These are phyloP conservation scores for Cygnus atratus DNA, from an alignment of 2,113 vertebrate species.

Conservation along the genomic window DNA sequence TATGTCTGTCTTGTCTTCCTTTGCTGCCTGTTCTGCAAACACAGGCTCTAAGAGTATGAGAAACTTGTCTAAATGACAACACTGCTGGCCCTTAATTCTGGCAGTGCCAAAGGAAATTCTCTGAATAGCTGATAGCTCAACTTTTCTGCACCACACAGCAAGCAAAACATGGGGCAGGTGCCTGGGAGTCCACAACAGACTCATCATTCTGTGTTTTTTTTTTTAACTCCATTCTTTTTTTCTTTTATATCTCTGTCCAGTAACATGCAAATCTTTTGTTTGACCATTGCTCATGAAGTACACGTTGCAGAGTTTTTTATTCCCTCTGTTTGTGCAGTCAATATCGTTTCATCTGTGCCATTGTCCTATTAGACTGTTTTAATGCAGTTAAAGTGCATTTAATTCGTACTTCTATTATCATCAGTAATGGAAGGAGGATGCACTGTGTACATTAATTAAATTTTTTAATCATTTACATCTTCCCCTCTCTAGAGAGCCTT, in stretches of 20 bases:
- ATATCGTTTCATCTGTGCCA: background rate
- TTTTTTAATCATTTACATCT: background rate
- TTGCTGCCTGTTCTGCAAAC: background rate
- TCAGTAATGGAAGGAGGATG: constrained; percentile 15
- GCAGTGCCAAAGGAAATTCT: background rate
- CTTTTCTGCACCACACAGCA: background rate
- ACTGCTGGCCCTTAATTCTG: background rate
- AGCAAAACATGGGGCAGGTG: background rate
- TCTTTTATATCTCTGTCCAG: background rate
- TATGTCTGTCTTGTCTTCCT: background rate
- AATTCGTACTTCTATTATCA: constrained; percentile 3
- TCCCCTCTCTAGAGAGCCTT: constrained; percentile 24
- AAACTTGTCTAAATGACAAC: background rate
- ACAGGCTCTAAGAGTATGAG: background rate
- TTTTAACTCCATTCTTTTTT: background rate
- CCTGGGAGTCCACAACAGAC: constrained; percentile 43
- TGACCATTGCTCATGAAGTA: background rate
- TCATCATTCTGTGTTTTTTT: background rate
- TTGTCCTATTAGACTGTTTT: background rate
- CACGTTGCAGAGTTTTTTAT: background rate
- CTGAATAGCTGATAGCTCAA: background rate
- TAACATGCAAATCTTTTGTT: background rate
- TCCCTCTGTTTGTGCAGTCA: background rate
- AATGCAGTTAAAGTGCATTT: background rate
- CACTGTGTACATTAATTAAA: background rate